These are phyloP conservation scores for Dipodomys stephensi DNA, from an alignment of 2,113 vertebrate species.

Conservation along the genomic window DNA sequence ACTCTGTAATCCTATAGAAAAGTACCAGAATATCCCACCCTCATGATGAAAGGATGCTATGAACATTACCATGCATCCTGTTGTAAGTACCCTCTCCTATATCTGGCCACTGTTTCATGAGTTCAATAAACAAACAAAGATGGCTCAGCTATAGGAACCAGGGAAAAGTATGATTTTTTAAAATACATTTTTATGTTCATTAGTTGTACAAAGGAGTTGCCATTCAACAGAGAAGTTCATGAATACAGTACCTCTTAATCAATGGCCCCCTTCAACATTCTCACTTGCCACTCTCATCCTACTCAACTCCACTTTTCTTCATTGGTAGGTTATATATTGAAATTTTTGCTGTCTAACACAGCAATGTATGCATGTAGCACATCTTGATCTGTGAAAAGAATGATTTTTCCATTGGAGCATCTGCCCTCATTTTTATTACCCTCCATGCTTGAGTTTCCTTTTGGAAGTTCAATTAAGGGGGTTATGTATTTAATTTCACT, in stretches of 20 bases:
- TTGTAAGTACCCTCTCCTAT: background rate
- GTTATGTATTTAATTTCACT: background rate
- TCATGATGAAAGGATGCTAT: background rate
- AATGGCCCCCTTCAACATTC: too few relatives aligned
- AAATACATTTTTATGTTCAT: too few relatives aligned
- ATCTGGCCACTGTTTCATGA: background rate
- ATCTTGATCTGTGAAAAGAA: background rate
- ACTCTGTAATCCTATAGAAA: background rate
- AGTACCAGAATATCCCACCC: accelerated
- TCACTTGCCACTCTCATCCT: too few relatives aligned
- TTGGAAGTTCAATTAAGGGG: too few relatives aligned
- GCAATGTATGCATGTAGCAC: too few relatives aligned
- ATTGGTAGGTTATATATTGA: too few relatives aligned
- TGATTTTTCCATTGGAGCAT: background rate
- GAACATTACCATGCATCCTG: background rate
- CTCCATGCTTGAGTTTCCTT: background rate
- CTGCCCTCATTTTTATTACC: background rate
- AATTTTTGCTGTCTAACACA: too few relatives aligned
- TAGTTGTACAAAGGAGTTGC: too few relatives aligned
- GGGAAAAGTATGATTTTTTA: background rate
- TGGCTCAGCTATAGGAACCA: background rate
- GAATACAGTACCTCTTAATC: too few relatives aligned
- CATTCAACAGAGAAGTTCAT: too few relatives aligned
- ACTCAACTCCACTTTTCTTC: too few relatives aligned
- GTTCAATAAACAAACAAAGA: background rate